Evolutionary conservation across 1,140 invertebrate species (phyloP), one percentile per base, ranked within the genome.

Genomic region (Belonocnema kinseyi): DNA sequence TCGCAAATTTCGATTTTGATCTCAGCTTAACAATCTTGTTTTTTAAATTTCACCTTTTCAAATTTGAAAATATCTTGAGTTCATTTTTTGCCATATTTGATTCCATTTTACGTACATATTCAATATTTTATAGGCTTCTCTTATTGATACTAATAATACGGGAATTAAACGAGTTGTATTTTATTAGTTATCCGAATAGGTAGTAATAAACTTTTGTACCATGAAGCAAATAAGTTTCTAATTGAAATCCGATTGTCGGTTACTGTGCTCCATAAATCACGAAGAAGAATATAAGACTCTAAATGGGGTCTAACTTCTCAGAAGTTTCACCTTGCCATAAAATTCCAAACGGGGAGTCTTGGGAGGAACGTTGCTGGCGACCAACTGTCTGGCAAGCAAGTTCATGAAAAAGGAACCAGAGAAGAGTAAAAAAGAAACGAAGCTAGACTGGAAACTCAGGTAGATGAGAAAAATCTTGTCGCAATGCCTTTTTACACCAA

Each of bases 281-380:
- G 33, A 8, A 16, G 21, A 40, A 66, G 61, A 66, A 66, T 66
- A 16, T n/a, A 56, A 56, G 17, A 19, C 26, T 66, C 26, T 66
- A 40, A 40, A 66, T 40, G 61, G 61, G 26, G 61, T 66, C 61
- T n/a, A 66, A 66, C 61, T 66, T 66, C 40, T 66, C 13, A n/a
- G 61, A 66, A 66, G 40, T 66, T 66, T 21, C 2, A 26, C 21
- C 61, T 14, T 7, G 12, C 26, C 40, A 66, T 66, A 66, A 66
- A 40, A 66, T 21, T 66, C 40, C 10, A 40, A 66, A 66, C 26
- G 58, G 8, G 61, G 10, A 21, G 33, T 40, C 16, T 66, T 40
- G 61, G 21, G 33, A n/a, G 16, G 16, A 40, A 66, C 61, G n/a
- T 33, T 33, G 61, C n/a, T 66, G 61, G 61, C 26, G 61, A 40